phyloP scores from a whole-genome alignment of 2,113 vertebrate species.

The Elaphurus davidianus region DNA sequence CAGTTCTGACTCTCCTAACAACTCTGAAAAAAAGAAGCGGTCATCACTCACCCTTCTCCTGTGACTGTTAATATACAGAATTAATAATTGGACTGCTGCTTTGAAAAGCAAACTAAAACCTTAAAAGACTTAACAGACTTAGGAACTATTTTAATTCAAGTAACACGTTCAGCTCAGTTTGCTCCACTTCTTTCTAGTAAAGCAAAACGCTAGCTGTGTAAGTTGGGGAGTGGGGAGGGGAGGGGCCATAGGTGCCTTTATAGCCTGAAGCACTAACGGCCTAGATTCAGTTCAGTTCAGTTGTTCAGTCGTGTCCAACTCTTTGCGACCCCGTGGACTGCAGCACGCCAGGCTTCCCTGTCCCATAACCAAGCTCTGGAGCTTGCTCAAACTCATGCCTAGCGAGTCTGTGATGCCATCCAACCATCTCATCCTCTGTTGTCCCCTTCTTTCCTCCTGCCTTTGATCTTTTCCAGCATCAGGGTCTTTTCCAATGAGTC shows the following conservation, averaged over 20 bases:
- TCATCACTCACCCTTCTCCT: not conserved
- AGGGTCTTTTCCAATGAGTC: not conserved
- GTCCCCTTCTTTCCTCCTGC: not conserved
- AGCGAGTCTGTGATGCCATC: not conserved
- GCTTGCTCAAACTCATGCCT: not conserved
- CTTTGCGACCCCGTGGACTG: not conserved
- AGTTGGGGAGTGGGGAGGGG: no score
- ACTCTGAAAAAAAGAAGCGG: not conserved
- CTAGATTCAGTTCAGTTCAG: not conserved
- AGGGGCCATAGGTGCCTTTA: not conserved
- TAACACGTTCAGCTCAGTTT: not conserved
- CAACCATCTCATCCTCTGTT: not conserved
- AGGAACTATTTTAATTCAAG: not conserved
- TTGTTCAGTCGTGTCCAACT: not conserved
- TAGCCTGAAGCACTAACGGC: not conserved
- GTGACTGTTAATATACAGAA: not conserved
- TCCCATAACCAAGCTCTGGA: not conserved
- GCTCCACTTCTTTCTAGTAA: not conserved
- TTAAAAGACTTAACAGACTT: not conserved
- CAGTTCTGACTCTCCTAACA: not conserved
- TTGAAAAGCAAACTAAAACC: constrained; percentile 12
- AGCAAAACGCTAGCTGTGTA: not conserved
- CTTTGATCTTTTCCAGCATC: not conserved
- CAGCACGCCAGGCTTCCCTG: not conserved
- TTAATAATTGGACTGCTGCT: not conserved